Evolutionary conservation across 1,140 invertebrate genomes (phyloP).

Genomic region (Philaenus spumarius): DNA sequence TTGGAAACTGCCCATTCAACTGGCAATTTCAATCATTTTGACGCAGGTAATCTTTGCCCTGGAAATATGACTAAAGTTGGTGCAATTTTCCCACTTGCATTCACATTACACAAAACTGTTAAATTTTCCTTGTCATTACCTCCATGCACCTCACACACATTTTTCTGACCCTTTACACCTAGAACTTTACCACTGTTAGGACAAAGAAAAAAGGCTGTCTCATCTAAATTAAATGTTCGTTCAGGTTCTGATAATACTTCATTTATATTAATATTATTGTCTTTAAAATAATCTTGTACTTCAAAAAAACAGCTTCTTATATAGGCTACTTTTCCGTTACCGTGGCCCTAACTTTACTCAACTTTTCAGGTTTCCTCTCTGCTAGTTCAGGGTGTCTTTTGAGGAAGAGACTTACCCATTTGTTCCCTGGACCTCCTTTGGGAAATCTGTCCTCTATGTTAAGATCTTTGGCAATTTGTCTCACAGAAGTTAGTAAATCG

Average conservation of each 20-base stretch:
- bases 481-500: constrained; percentile 18
- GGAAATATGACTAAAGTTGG: no score
- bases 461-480: constrained; percentile 12
- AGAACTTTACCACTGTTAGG: constrained; percentile 20
- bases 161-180: constrained; percentile 15
- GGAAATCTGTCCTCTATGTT: constrained; percentile 16
- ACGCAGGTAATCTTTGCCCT: no score
- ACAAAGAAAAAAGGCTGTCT: constrained; percentile 21
- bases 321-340: constrained; percentile 29
- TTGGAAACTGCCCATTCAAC: constrained; percentile 34
- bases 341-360: constrained; percentile 27
- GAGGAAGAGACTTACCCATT: constrained; percentile 36
- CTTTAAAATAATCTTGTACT: constrained; percentile 30
- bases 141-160: constrained; percentile 13
- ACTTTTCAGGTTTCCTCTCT: constrained; percentile 27
- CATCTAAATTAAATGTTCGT: constrained; percentile 27
- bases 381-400: constrained; percentile 30
- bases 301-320: constrained; percentile 34
- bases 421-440: constrained; percentile 31
- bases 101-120: no score
- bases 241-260: constrained; percentile 23
- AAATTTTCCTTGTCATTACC: constrained; percentile 21
- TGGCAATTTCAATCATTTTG: no score
- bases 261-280: constrained; percentile 20
- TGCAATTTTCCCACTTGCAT: constrained; percentile 12